Evolutionary conservation across 1,140 invertebrate species (phyloP), one percentile per base, ranked within the genome.

Genomic region (Leptinotarsa texana): DNA sequence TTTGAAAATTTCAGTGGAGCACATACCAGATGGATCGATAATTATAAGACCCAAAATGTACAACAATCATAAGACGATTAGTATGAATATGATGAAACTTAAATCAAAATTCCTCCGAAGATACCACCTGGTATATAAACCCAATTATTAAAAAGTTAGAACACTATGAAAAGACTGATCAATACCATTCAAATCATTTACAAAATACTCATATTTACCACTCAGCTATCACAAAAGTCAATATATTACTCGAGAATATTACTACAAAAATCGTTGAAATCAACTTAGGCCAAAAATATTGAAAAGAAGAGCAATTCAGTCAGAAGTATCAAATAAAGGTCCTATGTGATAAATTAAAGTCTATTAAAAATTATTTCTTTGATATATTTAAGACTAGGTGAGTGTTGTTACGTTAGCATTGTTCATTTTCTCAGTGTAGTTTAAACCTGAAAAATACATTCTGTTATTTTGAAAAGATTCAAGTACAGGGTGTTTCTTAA

Each of bases 381-480:
- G 80, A 80, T 80, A 80, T 80, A 79, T 62, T 78, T 78, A 79
- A 80, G 80, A 80, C 80, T 80, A 80, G 80, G 80, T 80, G 77
- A 74, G 80, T 79, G 76, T 78, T 80, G 77, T 80, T 80, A 79
- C 77, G 74, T 80, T 80, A 79, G 75, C 76, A 72, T 70, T 78
- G 72, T 70, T 74, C 70, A 74, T 66, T 75, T 75, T 77, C 69
- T 71, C 71, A 70, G 75, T 22, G 65, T 72, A 21, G 73, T 79
- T 66, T 75, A 76, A 80, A 76, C 77, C 77, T 76, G 65, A 62
- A 75, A 80, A 74, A 71, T 69, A 77, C 70, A 62, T 62, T 62
- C 0, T 42, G 33, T 42, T 42, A 42, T 42, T 42, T 42, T 42
- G 33, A 42, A 42, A 42, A 11, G 0, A 11, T 42, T 42, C 33